Percentiles rank a stretch among this genome's conserved stretches.
phyloP scores from a whole-genome alignment of 2,797 vertebrate species.

The Kryptopterus vitreolus region DNA sequence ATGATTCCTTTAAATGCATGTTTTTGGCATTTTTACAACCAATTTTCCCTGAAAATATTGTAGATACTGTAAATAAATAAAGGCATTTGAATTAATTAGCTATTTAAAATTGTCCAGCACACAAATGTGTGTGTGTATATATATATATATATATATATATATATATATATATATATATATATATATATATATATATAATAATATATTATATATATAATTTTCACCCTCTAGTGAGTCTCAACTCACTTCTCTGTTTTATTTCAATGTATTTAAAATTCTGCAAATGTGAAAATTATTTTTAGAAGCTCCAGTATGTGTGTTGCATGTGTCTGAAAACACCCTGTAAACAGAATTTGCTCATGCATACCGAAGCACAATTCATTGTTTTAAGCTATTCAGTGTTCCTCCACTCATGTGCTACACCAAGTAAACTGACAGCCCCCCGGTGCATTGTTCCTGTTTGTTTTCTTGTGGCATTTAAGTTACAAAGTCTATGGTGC shows the following conservation, averaged over 20 bases:
- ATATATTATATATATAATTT: too few relatives aligned
- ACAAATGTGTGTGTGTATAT: too few relatives aligned
- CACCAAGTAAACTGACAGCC: background rate
- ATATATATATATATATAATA: too few relatives aligned
- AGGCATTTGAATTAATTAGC: background rate
- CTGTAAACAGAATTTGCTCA: background rate
- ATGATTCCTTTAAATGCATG: background rate
- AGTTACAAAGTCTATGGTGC: background rate
- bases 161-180: too few relatives aligned
- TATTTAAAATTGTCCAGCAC: background rate
- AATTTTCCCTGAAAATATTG: background rate
- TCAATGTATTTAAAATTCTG: background rate
- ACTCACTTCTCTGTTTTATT: background rate
- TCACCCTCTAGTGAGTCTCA: background rate
- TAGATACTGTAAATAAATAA: background rate
- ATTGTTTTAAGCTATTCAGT: background rate
- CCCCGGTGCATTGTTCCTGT: background rate
- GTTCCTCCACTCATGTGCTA: background rate
- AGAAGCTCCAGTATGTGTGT: too few relatives aligned
- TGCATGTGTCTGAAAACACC: background rate
- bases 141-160: too few relatives aligned
- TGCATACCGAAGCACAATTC: background rate
- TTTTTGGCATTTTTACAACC: background rate
- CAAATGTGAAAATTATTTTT: background rate
- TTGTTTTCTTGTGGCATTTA: background rate